These are phyloP conservation scores for Hydrotaea diabolus DNA, from an alignment of 2,888 invertebrate species.

Conservation along the genomic window DNA sequence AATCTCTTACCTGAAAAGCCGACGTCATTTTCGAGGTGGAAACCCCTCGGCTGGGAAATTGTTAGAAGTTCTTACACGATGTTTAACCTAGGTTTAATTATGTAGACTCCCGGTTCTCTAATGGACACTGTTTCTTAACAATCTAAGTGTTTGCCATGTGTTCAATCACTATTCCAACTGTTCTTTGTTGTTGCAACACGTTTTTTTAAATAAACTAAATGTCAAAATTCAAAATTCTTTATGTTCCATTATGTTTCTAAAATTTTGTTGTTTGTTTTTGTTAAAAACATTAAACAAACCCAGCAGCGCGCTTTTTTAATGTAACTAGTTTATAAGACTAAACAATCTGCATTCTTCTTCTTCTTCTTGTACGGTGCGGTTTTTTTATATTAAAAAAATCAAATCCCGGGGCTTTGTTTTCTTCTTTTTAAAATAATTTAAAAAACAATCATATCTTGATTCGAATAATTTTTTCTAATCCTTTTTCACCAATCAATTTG, in stretches of 20 bases:
- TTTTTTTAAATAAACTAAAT: too few species aligned
- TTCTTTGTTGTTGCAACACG: not conserved
- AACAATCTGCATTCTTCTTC: not conserved
- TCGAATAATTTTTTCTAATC: slow-evolving; percentile 18
- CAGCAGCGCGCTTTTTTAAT: not conserved
- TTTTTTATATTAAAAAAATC: not conserved
- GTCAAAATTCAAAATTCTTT: not conserved
- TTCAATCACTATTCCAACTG: too few species aligned
- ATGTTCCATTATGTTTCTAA: not conserved
- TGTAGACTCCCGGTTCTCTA: too few species aligned
- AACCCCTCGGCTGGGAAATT: too few species aligned
- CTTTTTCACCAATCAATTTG: slow-evolving; percentile 56
- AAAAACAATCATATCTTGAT: slow-evolving; percentile 31
- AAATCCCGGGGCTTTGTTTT: slow-evolving; percentile 27
- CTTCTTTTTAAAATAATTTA: slow-evolving; percentile 42
- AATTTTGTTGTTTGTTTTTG: not conserved
- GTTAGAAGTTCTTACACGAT: too few species aligned
- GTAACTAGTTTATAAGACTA: not conserved
- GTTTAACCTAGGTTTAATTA: too few species aligned
- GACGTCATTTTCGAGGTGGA: too few species aligned
- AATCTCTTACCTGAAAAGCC: too few species aligned
- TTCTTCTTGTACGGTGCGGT: not conserved
- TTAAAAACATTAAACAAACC: not conserved
- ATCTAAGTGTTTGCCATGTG: too few species aligned
- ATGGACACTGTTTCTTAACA: too few species aligned